Conservation (phyloP, 2,797 vertebrate genomes). For the Manis crassicaudata region DNA sequence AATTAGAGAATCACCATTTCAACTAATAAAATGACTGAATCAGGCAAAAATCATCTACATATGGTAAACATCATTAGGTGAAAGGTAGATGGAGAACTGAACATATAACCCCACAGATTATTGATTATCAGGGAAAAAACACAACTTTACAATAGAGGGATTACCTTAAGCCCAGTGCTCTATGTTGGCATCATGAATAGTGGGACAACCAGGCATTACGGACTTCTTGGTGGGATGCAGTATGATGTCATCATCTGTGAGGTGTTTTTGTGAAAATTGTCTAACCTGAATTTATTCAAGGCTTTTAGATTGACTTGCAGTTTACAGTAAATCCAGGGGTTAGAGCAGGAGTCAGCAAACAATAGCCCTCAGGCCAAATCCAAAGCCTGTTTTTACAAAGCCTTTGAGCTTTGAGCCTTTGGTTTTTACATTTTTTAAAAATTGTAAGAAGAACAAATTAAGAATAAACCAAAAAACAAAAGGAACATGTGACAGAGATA, state of each 20-base stretch:
- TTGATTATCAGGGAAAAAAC: background rate
- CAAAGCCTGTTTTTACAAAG: background rate
- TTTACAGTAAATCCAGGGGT: background rate
- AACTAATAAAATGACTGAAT: background rate
- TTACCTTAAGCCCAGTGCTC: background rate
- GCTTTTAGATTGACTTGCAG: background rate
- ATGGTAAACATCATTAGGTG: background rate
- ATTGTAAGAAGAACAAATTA: background rate
- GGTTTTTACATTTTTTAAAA: background rate
- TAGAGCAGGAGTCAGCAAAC: background rate
- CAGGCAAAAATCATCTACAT: background rate
- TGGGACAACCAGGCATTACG: background rate
- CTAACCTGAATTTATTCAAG: slow-evolving; percentile 9
- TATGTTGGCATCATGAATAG: background rate
- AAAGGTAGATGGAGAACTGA: background rate
- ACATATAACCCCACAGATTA: background rate
- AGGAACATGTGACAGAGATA: background rate
- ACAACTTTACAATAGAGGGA: background rate
- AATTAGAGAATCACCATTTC: background rate
- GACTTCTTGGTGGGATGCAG: background rate
- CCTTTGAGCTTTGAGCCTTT: background rate
- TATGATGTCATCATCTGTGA: background rate
- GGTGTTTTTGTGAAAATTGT: background rate
- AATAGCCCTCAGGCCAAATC: background rate
- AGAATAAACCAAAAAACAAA: background rate